phyloP scores from a whole-genome alignment of 2,888 invertebrate species.

The Tubulanus polymorphus region DNA sequence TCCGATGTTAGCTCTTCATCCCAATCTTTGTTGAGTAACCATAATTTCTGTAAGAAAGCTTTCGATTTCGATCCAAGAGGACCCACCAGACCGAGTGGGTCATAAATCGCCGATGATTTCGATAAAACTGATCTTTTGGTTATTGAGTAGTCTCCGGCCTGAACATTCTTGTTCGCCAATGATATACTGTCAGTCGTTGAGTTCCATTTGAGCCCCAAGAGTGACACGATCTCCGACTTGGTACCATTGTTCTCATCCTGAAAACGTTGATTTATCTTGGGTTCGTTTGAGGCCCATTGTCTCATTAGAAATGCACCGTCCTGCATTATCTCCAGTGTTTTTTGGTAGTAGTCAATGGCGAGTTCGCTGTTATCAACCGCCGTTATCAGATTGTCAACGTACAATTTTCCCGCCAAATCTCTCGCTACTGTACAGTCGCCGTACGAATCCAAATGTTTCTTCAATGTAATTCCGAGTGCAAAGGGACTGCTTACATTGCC shows the following conservation, averaged over 20 bases:
- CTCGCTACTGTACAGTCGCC: neutral
- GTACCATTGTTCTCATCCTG: neutral
- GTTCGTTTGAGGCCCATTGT: slow-evolving; percentile 13
- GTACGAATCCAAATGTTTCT: slow-evolving; percentile 5
- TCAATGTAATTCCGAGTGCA: neutral
- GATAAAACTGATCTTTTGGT: neutral
- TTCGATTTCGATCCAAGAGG: neutral
- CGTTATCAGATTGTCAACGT: slow-evolving; percentile 16
- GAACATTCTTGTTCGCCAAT: neutral
- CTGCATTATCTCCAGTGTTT: slow-evolving; percentile 7
- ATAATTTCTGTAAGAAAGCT: neutral
- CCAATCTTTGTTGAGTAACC: neutral
- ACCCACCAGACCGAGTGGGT: neutral
- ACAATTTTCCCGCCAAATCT: slow-evolving; percentile 1
- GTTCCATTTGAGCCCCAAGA: slow-evolving; percentile 14
- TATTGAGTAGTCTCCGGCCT: too few species aligned
- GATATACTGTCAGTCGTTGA: neutral
- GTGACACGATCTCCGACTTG: slow-evolving; percentile 2
- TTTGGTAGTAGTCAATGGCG: slow-evolving; percentile 5
- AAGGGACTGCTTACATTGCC: slow-evolving; percentile 9
- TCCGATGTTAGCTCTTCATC: neutral
- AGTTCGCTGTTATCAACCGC: slow-evolving; percentile 2
- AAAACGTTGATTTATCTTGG: neutral
- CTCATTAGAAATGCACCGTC: slow-evolving; percentile 11
- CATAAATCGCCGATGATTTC: neutral